Percentiles rank a stretch among this genome's conserved stretches.
Conservation (phyloP, 2,113 vertebrate genomes). For the Centropristis striata region DNA sequence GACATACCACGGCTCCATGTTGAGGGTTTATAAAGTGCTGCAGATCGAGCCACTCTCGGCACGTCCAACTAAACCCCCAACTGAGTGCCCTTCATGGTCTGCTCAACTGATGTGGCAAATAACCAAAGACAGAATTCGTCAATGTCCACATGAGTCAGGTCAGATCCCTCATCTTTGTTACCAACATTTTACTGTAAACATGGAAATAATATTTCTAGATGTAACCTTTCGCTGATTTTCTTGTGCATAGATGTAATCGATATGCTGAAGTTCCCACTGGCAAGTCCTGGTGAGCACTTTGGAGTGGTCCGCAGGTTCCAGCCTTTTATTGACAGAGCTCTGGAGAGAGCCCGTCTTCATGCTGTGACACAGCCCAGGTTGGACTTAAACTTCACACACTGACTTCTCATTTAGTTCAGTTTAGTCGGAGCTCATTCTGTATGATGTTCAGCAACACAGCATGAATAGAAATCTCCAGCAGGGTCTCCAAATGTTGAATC, state of each 20-base stretch:
- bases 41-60: conserved; percentile 83
- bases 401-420: conserved; percentile 34
- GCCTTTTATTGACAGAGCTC: conserved; percentile 87
- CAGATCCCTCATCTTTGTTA: conserved; percentile 55
- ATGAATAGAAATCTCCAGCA: conserved; percentile 1
- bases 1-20: conserved; percentile 76
- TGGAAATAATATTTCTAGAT: background rate
- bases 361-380: conserved; percentile 89
- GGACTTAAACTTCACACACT: conserved; percentile 42
- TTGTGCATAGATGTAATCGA: conserved; percentile 84
- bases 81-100: conserved; percentile 89
- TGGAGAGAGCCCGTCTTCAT: conserved; percentile 86
- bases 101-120: conserved; percentile 87
- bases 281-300: conserved; percentile 89
- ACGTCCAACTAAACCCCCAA: conserved; percentile 86
- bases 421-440: conserved; percentile 15
- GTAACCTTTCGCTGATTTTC: conserved; percentile 2
- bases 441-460: conserved; percentile 28
- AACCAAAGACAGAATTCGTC: conserved; percentile 82
- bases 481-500: conserved; percentile 30
- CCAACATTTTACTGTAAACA: background rate
- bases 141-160: conserved; percentile 91
- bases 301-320: conserved; percentile 89
- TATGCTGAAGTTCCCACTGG: conserved; percentile 89
- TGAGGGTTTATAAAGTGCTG: conserved; percentile 86